Base-by-base conservation (phyloP, 2,113 vertebrate genomes). In the Gymnobelideus leadbeateri region DNA sequence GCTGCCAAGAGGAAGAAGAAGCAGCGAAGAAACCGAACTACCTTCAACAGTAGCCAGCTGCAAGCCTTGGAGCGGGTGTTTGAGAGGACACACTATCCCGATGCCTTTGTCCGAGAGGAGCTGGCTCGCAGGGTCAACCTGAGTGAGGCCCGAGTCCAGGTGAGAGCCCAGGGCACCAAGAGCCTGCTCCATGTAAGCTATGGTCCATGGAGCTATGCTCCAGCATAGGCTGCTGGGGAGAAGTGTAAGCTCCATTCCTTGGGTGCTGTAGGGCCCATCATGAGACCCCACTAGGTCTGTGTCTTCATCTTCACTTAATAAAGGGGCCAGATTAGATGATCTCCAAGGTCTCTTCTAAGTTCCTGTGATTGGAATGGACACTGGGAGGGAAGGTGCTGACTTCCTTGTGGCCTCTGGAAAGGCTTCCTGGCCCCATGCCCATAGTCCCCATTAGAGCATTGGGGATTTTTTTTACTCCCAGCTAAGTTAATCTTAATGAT, bases 111-210 rank as follows among this genome's bases (percentile, higher is more conserved):
- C 94, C 95, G 99, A 2, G 99, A 99, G 97, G 99, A 99, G 97
- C 98, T 99, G 49, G 99, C 99, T 0, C 98, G 99, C 93, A 98
- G 99, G 47, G 99, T 99, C 57, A 99, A 98, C 97, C 99, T 99
- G 92, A 99, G 99, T 0, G 99, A 99, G 97, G 99, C 99, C 0
- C 98, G 99, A 94, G 99, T 99, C n/a, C 99, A 99, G 98, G 99
- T 99, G 96, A 98, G 98, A 23, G 6, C 24, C 0, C 25, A 11
- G 26, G 23, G 97, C 91, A 89, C 95, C 95, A 57, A 96, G 53
- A 5, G 68, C 68, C 16, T 8, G n/a, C 68, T 43, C 68, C 37
- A n/a, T 6, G 68, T 3, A n/a, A 12, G 31, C 16, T n/a, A n/a
- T n/a, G n/a, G n/a, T n/a, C n/a, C n/a, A n/a, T n/a, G n/a, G n/a